Percentiles rank a stretch among this genome's conserved stretches.
phyloP scores from a whole-genome alignment of 2,888 invertebrate species.

The Acrobasis suavella region DNA sequence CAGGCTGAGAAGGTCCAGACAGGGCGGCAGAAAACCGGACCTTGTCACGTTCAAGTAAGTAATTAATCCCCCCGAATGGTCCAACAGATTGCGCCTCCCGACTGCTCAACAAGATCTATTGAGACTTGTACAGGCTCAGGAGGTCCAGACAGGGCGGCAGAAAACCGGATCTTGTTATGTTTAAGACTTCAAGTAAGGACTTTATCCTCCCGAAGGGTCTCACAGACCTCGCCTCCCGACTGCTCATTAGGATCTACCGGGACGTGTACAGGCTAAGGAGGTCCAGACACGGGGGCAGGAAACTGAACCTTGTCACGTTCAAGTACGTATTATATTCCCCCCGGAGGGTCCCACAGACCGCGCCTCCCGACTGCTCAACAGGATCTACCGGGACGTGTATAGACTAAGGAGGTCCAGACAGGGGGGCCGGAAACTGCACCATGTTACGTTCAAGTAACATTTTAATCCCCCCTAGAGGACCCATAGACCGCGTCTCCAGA shows the following conservation, averaged over 20 bases:
- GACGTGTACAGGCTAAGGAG: slow-evolving; percentile 95
- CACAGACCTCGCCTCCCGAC: slow-evolving; percentile 89
- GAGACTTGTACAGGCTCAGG: slow-evolving; percentile 95
- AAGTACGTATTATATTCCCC: slow-evolving; percentile 24
- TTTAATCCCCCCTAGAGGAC: slow-evolving; percentile 62
- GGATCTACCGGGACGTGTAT: slow-evolving; percentile 95
- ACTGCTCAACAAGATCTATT: slow-evolving; percentile 92
- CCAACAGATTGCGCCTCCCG: slow-evolving; percentile 90
- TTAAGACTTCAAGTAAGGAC: slow-evolving; percentile 94
- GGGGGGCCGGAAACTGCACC: slow-evolving; percentile 93
- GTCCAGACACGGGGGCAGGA: slow-evolving; percentile 92
- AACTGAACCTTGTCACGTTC: slow-evolving; percentile 89
- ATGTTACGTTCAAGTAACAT: slow-evolving; percentile 95
- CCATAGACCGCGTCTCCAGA: slow-evolving; percentile 89
- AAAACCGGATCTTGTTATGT: slow-evolving; percentile 94
- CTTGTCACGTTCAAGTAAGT: slow-evolving; percentile 95
- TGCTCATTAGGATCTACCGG: slow-evolving; percentile 93
- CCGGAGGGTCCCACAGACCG: slow-evolving; percentile 84
- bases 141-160: slow-evolving; percentile 93
- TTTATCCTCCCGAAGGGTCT: slow-evolving; percentile 67
- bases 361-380: slow-evolving; percentile 92
- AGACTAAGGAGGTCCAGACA: slow-evolving; percentile 93
- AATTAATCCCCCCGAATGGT: slow-evolving; percentile 55
- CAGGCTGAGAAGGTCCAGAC: slow-evolving; percentile 92
- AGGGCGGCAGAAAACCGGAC: slow-evolving; percentile 94